Conservation (phyloP, 1,140 invertebrate genomes). For the Penaeus indicus region DNA sequence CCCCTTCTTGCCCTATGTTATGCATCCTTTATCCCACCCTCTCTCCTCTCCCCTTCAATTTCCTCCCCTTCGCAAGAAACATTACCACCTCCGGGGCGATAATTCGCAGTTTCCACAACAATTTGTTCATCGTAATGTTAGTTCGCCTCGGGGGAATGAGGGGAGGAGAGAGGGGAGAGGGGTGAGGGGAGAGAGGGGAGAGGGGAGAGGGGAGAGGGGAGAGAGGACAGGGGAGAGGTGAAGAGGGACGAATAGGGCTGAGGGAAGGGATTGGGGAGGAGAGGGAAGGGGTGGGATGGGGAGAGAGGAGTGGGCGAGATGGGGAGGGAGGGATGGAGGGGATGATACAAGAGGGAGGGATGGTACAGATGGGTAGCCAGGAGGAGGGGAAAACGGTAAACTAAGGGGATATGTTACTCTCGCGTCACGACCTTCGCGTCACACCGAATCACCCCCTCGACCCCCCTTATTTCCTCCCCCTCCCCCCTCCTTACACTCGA, state of each 20-base stretch:
- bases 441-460: no score
- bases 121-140: constrained; percentile 26
- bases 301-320: background rate
- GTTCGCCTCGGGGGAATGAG: constrained; percentile 6
- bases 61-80: background rate
- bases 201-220: background rate
- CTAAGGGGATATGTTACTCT: no score
- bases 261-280: background rate
- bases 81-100: background rate
- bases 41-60: background rate
- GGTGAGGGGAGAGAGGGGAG: background rate
- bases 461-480: no score
- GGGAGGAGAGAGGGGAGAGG: background rate
- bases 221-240: background rate
- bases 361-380: no score
- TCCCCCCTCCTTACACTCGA: no score
- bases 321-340: constrained; percentile 23
- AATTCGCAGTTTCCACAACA: constrained; percentile 41
- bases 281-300: background rate
- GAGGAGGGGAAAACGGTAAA: background rate
- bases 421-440: no score
- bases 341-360: background rate
- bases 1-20: background rate
- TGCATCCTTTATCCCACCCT: background rate
- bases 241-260: background rate